Evolutionary conservation across 2,797 vertebrate genomes (phyloP).

Genomic region (Mareca penelope): DNA sequence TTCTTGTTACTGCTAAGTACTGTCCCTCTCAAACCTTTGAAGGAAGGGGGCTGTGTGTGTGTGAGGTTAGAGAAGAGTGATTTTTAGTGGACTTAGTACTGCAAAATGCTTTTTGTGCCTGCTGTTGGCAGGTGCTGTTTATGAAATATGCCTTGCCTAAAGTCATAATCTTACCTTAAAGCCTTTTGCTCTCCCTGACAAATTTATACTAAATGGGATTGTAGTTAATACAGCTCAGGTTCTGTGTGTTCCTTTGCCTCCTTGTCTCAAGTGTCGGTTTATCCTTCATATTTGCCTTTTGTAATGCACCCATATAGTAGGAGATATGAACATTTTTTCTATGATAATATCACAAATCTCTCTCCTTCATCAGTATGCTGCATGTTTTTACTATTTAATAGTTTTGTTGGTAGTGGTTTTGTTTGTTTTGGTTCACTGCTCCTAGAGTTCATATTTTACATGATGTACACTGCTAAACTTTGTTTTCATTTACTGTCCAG

Average conservation of each 20-base stretch:
- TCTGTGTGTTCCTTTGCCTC: conserved; percentile 11
- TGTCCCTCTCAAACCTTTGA: neutral
- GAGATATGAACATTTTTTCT: conserved; percentile 32
- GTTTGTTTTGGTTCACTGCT: conserved; percentile 11
- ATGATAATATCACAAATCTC: conserved; percentile 40
- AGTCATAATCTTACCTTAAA: conserved; percentile 57
- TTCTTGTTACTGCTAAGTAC: neutral
- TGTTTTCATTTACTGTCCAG: conserved; percentile 17
- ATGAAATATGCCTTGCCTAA: conserved; percentile 2
- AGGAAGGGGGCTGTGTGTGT: too few relatives aligned
- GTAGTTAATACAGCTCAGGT: conserved; percentile 51
- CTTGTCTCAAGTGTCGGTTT: conserved; percentile 10
- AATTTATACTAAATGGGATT: conserved; percentile 50
- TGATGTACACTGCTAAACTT: conserved; percentile 5
- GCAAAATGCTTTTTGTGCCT: neutral
- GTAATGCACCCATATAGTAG: conserved; percentile 15
- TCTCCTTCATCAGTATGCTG: neutral
- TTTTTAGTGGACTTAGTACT: neutral
- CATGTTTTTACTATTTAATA: neutral
- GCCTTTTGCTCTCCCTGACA: conserved; percentile 30
- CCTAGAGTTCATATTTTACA: conserved; percentile 45
- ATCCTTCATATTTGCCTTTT: conserved; percentile 20
- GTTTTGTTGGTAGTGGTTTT: neutral
- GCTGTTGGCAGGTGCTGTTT: neutral
- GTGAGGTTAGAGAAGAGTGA: neutral